Evolutionary conservation across 2,888 invertebrate genomes (phyloP).

Genomic region (Hirtodrosophila duncani): DNA sequence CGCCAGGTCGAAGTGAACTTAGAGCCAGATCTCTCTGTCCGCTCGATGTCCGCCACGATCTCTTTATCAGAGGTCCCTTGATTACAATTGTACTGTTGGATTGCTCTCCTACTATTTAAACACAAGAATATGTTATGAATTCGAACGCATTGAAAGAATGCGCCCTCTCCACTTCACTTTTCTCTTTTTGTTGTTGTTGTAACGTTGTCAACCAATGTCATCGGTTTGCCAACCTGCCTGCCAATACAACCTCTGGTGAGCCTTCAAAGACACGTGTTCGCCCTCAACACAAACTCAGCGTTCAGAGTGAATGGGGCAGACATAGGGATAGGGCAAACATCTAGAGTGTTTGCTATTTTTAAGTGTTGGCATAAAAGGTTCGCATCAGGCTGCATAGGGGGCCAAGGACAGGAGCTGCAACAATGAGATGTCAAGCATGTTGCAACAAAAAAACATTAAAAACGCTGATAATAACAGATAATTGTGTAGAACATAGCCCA

Average conservation of each 20-base stretch:
- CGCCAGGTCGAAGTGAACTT: no score
- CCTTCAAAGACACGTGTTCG: conserved; percentile 59
- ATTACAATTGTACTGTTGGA: no score
- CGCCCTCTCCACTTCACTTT: no score
- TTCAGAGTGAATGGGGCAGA: conserved; percentile 4
- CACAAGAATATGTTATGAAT: no score
- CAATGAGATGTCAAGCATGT: conserved; percentile 64
- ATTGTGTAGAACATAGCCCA: conserved; percentile 77
- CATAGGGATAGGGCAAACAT: conserved; percentile 18
- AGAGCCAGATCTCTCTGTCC: no score
- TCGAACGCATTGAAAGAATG: no score
- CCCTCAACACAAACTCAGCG: conserved; percentile 32
- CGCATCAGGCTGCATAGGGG: conserved; percentile 21
- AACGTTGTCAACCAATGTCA: conserved; percentile 18
- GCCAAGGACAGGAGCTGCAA: conserved; percentile 8
- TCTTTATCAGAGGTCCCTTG: no score
- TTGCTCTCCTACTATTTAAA: no score
- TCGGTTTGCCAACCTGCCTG: conserved; percentile 4
- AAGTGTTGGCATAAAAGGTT: conserved; percentile 64
- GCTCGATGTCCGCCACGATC: no score
- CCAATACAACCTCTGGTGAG: background rate
- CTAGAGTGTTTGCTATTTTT: conserved; percentile 63
- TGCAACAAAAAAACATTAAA: conserved; percentile 37
- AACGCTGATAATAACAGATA: conserved; percentile 74
- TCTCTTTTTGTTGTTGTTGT: no score